Percentiles rank a stretch among this genome's conserved stretches.
These are phyloP conservation scores for Drosophila pectinifera DNA, from an alignment of 1,140 invertebrate genomes.

Conservation along the genomic window DNA sequence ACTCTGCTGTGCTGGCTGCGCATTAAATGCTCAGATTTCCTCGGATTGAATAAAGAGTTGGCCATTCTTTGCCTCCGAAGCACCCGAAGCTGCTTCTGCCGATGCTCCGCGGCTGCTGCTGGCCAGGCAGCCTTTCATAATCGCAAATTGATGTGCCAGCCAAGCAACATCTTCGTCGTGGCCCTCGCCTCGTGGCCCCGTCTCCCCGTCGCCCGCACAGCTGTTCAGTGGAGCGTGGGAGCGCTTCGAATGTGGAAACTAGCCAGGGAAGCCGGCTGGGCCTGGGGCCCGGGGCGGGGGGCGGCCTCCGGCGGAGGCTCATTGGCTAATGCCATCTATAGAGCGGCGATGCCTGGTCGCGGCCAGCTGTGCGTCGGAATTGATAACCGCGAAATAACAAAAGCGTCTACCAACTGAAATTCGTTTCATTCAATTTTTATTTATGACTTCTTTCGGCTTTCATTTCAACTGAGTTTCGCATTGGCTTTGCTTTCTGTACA, in stretches of 20 bases:
- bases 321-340: conserved; percentile 72
- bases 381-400: conserved; percentile 83
- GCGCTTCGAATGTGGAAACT: conserved; percentile 76
- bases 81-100: conserved; percentile 29
- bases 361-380: conserved; percentile 73
- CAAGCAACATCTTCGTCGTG: conserved; percentile 62
- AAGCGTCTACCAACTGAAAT: conserved; percentile 64
- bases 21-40: conserved; percentile 80
- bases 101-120: conserved; percentile 50
- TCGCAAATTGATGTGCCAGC: conserved; percentile 81
- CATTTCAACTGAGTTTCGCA: conserved; percentile 40
- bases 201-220: conserved; percentile 9
- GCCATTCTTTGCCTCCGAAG: conserved; percentile 58
- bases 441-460: conserved; percentile 60
- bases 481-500: conserved; percentile 30
- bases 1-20: conserved; percentile 57
- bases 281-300: neutral
- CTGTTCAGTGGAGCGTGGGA: conserved; percentile 80
- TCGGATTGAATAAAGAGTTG: conserved; percentile 81
- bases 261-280: conserved; percentile 13
- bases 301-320: conserved; percentile 12
- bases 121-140: conserved; percentile 81
- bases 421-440: conserved; percentile 70
- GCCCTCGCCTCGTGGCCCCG: conserved; percentile 22
- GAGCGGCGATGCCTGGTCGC: conserved; percentile 33